Conservation (phyloP, 2,888 invertebrate genomes). For the Branchinecta sandiegonensis region DNA sequence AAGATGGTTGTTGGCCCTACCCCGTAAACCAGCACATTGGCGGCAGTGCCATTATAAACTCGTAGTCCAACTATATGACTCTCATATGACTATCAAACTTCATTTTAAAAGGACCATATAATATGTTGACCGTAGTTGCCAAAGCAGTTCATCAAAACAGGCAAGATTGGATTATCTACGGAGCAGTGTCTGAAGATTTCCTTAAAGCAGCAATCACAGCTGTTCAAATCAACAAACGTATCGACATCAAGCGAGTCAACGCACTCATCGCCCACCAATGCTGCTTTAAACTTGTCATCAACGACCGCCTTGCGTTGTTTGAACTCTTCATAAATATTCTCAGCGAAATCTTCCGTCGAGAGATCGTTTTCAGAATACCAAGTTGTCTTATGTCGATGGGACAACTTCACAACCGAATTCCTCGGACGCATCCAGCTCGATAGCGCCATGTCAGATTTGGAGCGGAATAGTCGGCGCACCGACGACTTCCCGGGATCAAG, state of each 20-base stretch:
- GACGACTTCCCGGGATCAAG: not conserved
- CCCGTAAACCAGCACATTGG: no score
- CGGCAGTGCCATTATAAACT: no score
- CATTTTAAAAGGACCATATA: not conserved
- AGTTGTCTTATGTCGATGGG: not conserved
- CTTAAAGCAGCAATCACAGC: conserved; percentile 1
- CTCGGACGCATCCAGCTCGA: not conserved
- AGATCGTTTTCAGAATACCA: conserved; percentile 2
- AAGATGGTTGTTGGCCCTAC: no score
- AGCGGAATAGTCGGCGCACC: not conserved
- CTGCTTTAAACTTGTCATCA: not conserved
- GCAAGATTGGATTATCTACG: not conserved
- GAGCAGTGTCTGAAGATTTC: not conserved
- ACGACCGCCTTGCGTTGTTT: not conserved
- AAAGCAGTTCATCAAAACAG: not conserved
- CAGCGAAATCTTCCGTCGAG: not conserved
- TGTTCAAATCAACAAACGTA: not conserved
- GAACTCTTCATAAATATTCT: not conserved
- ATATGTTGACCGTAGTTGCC: not conserved
- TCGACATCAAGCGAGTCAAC: not conserved
- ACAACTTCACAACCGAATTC: not conserved
- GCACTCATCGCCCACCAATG: not conserved
- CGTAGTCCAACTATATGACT: no score
- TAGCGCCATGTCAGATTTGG: not conserved
- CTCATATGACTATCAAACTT: no score